Conservation (phyloP, 2,797 vertebrate genomes). For the Setipinna tenuifilis region DNA sequence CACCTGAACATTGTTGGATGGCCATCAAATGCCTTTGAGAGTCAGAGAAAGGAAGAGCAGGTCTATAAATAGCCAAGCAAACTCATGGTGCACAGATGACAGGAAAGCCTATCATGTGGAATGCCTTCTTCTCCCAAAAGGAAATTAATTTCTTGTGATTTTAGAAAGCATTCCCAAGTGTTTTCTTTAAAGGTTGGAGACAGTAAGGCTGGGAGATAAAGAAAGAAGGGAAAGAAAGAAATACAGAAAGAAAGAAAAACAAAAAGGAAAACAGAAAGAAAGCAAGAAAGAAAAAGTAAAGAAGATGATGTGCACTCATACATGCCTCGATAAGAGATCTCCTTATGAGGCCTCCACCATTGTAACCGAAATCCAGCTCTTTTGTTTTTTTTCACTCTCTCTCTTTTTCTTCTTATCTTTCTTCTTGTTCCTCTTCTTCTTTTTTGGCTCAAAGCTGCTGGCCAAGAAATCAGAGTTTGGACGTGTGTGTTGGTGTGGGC, state of each 20-base stretch:
- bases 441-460: constrained; percentile 69
- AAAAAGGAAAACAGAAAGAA: not conserved
- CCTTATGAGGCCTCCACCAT: constrained; percentile 66
- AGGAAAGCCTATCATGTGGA: constrained; percentile 87
- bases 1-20: constrained; percentile 86
- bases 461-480: constrained; percentile 81
- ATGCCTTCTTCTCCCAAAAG: constrained; percentile 82
- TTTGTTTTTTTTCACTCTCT: constrained; percentile 44
- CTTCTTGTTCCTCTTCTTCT: constrained; percentile 47
- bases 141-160: constrained; percentile 90
- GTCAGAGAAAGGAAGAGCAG: constrained; percentile 65
- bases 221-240: not conserved
- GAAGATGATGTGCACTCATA: constrained; percentile 64
- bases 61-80: constrained; percentile 84
- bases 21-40: constrained; percentile 79
- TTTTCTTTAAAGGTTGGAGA: constrained; percentile 79
- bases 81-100: constrained; percentile 94
- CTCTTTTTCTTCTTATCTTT: constrained; percentile 19
- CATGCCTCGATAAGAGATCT: constrained; percentile 83
- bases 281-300: not conserved
- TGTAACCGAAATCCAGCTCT: constrained; percentile 75
- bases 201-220: constrained; percentile 56
- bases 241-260: not conserved
- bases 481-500: constrained; percentile 69
- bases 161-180: constrained; percentile 76